These are phyloP conservation scores for Hemicordylus capensis DNA, from an alignment of 2,113 vertebrate genomes.

Conservation along the genomic window DNA sequence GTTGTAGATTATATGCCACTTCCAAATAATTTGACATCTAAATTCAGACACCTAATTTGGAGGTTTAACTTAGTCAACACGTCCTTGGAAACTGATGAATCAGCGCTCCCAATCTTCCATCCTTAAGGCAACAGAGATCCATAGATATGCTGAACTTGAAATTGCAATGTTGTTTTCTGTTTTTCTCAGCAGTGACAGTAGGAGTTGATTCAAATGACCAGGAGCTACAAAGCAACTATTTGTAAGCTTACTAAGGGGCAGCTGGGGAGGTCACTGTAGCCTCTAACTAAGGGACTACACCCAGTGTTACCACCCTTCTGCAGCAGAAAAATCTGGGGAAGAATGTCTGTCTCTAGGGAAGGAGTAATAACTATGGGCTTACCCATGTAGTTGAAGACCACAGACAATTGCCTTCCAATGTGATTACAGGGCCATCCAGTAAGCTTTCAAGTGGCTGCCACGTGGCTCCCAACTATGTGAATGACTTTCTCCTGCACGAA, in stretches of 20 bases:
- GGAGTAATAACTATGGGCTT: neutral
- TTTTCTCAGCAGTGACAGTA: neutral
- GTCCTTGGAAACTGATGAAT: conserved; percentile 27
- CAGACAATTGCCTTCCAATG: neutral
- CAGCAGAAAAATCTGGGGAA: neutral
- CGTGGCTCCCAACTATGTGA: neutral
- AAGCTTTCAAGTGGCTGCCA: neutral
- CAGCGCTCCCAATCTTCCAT: neutral
- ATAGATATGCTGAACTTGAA: conserved; percentile 7
- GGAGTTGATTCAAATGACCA: neutral
- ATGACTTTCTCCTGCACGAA: neutral
- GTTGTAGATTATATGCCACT: neutral
- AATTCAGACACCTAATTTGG: conserved; percentile 8
- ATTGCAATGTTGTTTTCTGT: neutral
- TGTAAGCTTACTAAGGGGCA: neutral
- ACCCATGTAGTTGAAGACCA: neutral
- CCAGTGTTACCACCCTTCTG: neutral
- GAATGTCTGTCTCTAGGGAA: too few relatives aligned
- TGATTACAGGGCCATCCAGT: neutral
- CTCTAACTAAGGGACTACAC: neutral
- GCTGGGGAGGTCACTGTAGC: neutral
- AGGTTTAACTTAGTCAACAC: neutral
- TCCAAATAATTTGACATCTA: neutral
- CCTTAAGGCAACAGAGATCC: neutral
- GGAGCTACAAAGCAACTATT: neutral